These are phyloP conservation scores for Acrossocheilus wenchowensis DNA, from an alignment of 2,797 vertebrate genomes.

Conservation along the genomic window DNA sequence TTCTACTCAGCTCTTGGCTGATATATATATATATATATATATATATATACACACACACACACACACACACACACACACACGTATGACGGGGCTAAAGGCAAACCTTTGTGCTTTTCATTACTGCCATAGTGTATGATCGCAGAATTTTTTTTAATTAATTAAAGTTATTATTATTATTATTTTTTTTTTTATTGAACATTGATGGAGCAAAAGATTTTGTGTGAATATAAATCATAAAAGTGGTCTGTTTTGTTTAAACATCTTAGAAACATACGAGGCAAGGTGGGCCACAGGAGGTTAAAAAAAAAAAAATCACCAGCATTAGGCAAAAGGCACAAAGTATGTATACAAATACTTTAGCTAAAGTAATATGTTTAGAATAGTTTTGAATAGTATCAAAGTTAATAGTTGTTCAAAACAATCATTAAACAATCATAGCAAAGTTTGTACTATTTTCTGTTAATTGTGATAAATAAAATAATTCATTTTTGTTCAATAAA, in stretches of 20 bases:
- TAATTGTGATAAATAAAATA: background rate
- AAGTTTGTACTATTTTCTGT: background rate
- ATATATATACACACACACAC: rapidly evolving
- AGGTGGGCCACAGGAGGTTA: background rate
- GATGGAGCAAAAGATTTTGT: background rate
- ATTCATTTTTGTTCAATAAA: background rate
- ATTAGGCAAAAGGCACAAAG: background rate
- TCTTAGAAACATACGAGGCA: background rate
- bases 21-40: too few species aligned
- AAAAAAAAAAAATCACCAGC: background rate
- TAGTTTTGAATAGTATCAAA: background rate
- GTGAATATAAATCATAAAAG: background rate
- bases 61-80: too few species aligned
- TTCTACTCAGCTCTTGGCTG: background rate
- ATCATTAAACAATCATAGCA: background rate
- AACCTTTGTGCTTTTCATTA: background rate
- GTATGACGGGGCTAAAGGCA: background rate
- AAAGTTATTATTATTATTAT: background rate
- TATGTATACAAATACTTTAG: background rate
- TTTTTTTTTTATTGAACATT: background rate
- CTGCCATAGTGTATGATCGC: background rate
- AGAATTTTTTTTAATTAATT: too few species aligned
- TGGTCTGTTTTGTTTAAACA: background rate
- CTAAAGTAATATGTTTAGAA: background rate
- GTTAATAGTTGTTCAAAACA: background rate